Base-by-base conservation (phyloP, 2,797 vertebrate species). In the Agapornis canus region DNA sequence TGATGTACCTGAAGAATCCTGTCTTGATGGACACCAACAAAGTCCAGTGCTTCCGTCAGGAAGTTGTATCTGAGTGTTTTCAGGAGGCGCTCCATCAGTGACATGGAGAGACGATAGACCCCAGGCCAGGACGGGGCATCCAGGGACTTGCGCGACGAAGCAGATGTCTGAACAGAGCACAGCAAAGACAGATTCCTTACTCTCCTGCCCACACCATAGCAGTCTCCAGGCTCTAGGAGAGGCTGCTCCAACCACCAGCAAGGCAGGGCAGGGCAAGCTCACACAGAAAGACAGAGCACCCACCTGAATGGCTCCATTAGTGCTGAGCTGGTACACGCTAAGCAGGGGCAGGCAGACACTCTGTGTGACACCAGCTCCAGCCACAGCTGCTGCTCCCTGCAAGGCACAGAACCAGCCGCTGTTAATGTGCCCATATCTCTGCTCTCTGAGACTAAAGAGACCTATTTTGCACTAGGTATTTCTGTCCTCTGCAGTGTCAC, bases 41-140 rank as follows among this genome's bases (percentile, higher is more conserved):
- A 99, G 98, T 99, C 99, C 86, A 99, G 96, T 0, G 99, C 99
- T 82, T 99, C 99, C 0, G 99, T 99, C 86, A 99, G 97, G 95
- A 99, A 99, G 96, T 99, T 99, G 98, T 99, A 99, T 47, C 99
- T 98, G 19, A 99, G 98, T 0, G 99, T 99, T 96, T 99, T 99
- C n/a, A 99, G 98, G n/a, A 99, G 98, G 54, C 98, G 98, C 85
- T 99, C 99, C 99, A 99, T 99, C 65, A 99, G 91, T 14, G 99
- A 99, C 97, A 99, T 97, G 92, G 99, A 99, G 70, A 99, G 98
- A 18, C 99, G 98, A 95, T 99, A 99, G 63, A 99, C 99, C 0
- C 99, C 99, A 0, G 99, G 99, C 99, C 99, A 99, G 60, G 99
- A 99, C 4, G 99, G 99, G 3, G 98, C 98, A 60, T 99, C 99